phyloP scores from a whole-genome alignment of 2,113 vertebrate species.

The Rhinogobius similis region DNA sequence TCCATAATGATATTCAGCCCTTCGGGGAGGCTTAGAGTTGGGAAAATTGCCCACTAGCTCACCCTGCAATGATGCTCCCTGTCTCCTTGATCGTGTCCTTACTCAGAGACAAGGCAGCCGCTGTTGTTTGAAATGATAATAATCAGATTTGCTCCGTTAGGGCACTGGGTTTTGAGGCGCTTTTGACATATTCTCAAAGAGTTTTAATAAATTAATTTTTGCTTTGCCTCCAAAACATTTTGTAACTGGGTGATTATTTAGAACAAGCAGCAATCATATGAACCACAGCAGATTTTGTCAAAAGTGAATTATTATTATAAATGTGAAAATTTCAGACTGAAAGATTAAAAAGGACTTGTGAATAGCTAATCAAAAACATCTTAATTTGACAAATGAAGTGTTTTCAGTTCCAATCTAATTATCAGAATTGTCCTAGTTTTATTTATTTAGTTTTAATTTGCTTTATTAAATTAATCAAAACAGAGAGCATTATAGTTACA shows the following conservation, averaged over 20 bases:
- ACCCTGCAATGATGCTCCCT: constrained; percentile 11
- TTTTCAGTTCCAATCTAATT: background rate
- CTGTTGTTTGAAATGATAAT: constrained; percentile 16
- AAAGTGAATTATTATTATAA: background rate
- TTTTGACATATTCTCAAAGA: constrained; percentile 12
- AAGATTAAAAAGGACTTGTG: background rate
- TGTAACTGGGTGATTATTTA: background rate
- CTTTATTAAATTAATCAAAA: background rate
- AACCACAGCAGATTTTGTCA: background rate
- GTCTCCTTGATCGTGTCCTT: constrained; percentile 49
- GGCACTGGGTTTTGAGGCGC: background rate
- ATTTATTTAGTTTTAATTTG: background rate
- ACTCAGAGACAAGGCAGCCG: constrained; percentile 11
- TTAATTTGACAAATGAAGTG: background rate
- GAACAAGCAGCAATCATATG: background rate
- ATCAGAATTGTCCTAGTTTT: background rate
- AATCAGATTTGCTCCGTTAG: constrained; percentile 10
- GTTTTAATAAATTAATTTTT: background rate
- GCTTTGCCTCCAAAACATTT: background rate
- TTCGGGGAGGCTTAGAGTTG: constrained; percentile 4
- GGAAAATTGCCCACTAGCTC: constrained; percentile 18
- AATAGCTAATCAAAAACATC: background rate
- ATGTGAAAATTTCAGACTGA: background rate
- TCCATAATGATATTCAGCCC: constrained; percentile 18
- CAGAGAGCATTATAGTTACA: background rate